Percentiles rank a stretch among this genome's conserved stretches.
Evolutionary conservation across 2,797 vertebrate species (phyloP).

Genomic region (Spinus pinus): DNA sequence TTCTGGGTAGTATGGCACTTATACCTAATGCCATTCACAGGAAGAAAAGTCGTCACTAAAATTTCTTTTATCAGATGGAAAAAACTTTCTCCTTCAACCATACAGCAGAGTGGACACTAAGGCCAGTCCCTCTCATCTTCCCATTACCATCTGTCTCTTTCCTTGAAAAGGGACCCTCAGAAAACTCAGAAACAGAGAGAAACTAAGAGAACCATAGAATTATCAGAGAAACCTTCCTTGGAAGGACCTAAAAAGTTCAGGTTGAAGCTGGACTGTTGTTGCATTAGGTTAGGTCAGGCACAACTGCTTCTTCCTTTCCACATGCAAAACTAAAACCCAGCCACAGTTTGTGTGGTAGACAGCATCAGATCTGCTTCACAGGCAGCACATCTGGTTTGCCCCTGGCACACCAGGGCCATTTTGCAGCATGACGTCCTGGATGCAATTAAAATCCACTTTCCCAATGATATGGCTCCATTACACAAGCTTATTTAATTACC

Average conservation of each 20-base stretch:
- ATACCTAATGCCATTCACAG: not conserved
- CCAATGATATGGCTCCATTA: not conserved
- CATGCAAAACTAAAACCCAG: not conserved
- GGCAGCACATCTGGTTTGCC: not conserved
- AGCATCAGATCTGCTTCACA: not conserved
- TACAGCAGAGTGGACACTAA: not conserved
- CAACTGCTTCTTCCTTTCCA: not conserved
- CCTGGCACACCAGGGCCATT: not conserved
- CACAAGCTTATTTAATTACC: not conserved
- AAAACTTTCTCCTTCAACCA: not conserved
- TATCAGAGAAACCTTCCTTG: not conserved
- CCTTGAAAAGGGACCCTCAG: not conserved
- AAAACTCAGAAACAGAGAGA: not conserved
- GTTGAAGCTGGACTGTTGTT: not conserved
- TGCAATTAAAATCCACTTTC: not conserved
- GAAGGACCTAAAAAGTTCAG: not conserved
- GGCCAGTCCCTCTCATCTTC: not conserved
- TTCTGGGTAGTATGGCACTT: accelerated
- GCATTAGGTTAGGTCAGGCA: not conserved
- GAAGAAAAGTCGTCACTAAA: not conserved
- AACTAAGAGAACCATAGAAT: not conserved
- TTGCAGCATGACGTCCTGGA: not conserved
- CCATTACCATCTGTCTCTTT: not conserved
- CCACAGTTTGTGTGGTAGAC: not conserved
- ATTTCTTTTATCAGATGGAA: not conserved